Conservation (phyloP, 1,140 invertebrate genomes). For the Solenopsis fugax region DNA sequence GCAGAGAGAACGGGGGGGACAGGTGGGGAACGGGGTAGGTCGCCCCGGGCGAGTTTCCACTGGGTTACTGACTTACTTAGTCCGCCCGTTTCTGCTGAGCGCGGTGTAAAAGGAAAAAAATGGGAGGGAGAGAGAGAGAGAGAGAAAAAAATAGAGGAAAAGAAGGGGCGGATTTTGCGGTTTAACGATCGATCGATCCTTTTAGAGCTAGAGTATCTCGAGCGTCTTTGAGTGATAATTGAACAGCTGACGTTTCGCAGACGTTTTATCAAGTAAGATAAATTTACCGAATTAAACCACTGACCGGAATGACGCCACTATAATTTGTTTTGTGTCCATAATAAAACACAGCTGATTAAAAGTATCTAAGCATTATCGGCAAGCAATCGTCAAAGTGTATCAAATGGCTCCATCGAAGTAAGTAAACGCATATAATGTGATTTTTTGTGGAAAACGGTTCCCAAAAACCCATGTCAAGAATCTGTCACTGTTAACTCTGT, state of each 20-base stretch:
- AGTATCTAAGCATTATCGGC: too few relatives aligned
- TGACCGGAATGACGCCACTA: too few relatives aligned
- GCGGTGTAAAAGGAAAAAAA: neutral
- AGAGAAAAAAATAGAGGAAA: slow-evolving; percentile 17
- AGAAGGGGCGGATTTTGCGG: slow-evolving; percentile 39
- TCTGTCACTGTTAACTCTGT: too few relatives aligned
- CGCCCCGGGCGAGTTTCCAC: slow-evolving; percentile 76
- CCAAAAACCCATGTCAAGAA: too few relatives aligned
- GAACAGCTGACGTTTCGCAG: slow-evolving; percentile 10
- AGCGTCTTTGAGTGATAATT: slow-evolving; percentile 8
- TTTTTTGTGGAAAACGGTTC: too few relatives aligned
- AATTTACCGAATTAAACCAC: too few relatives aligned
- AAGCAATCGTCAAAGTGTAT: too few relatives aligned
- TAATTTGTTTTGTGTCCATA: too few relatives aligned
- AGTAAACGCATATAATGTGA: too few relatives aligned
- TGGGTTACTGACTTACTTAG: slow-evolving; percentile 82
- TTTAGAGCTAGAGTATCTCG: neutral
- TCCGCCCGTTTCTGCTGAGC: slow-evolving; percentile 26
- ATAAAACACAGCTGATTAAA: too few relatives aligned
- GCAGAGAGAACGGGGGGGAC: neutral
- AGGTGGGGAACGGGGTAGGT: neutral
- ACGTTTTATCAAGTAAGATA: neutral
- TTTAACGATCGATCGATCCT: slow-evolving; percentile 56
- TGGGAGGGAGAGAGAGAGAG: neutral
- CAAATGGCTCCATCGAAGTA: too few relatives aligned